Evolutionary conservation across 2,888 invertebrate species (phyloP), one percentile per base, ranked within the genome.

Genomic region (Phyllotreta cruciferae): DNA sequence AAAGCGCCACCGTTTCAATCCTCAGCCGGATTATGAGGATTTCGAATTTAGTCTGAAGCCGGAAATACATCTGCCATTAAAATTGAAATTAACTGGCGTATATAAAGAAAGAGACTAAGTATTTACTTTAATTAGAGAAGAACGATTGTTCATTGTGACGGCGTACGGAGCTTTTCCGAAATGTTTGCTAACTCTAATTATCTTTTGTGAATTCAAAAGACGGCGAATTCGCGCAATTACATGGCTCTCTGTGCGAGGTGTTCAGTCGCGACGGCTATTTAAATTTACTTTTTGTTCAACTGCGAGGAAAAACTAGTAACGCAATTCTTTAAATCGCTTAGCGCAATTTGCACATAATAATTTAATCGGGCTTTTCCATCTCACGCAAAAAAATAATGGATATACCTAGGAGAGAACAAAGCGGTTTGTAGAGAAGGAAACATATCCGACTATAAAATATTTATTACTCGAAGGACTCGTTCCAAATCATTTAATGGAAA

Each of bases 181-280:
- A 58, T 50, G 50, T 58, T 58, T 58, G 50, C 58, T 35, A 58
- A 58, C 58, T 58, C 41, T 58, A 58, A 58, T 58, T 50, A 50
- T 58, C 58, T 52, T 52, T 38, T 52, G 37, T 52, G 52, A 52
- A 38, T 11, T 3, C 6, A 52, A 52, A 52, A 38, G 35, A 8
- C n/a, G 52, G 14, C 52, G 52, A 52, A 37, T 52, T 52, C 13
- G 8, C 13, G 8, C 37, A 52, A 52, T 52, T 38, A 52, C 49
- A 49, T 11, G 6, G 49, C 35, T 24, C 24, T 24, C 24, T 47
- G 6, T 13, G 34, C 7, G 6, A 14, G 24, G 47, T 24, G 34
- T 14, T 47, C 34, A 24, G 47, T 14, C 13, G 7, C 11, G 44
- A 44, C 10, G 44, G 44, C 6, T 44, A 44, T 44, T 44, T 44